Evolutionary conservation across 2,888 invertebrate genomes (phyloP), one percentile per base, ranked within the genome.

Genomic region (Drosophila mayaguana): DNA sequence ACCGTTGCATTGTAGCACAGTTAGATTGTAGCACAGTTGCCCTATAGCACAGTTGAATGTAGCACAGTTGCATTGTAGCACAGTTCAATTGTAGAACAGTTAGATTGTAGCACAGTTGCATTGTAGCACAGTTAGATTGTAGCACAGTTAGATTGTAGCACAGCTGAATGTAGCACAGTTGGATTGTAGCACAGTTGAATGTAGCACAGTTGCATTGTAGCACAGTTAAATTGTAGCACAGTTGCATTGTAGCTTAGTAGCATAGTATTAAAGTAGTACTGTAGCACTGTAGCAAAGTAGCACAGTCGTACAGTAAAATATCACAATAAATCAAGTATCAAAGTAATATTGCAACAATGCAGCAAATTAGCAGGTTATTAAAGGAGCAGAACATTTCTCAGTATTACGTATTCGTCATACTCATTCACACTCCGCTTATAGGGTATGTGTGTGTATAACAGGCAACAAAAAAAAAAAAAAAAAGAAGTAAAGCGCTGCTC

Each of bases 401-500:
- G 12, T 7, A 2, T 18, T 12, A 12, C n/a, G 2, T 4, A 20
- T 12, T 53, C 11, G n/a, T 20, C 16, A 42, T 11, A 43, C 28
- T 32, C 20, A 14, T 18, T 16, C 25, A 5, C 4, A n/a, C 20
- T 3, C 9, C 9, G 8, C n/a, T 16, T 48, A 48, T 20, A 63
- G 40, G 32, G 50, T 40, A 48, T 38, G 16, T 25, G 3, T 16
- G 46, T 9, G 48, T 3, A 28, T 7, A 48, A 7, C 28, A 18
- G 3, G 45, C n/a, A 0, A 28, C 7, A 28, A 8, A 28, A 28
- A 28, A 28, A 28, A 28, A 7, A 7, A 36, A 12, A 3, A 63
- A 73, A 59, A 69, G 46, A 54, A 57, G 67, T 43, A 66, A 62
- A 63, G 48, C 50, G 46, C 72, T 61, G 63, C 66, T 65, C 67